Evolutionary conservation across 2,888 invertebrate genomes (phyloP).

Genomic region (Hoplodrina blanda): DNA sequence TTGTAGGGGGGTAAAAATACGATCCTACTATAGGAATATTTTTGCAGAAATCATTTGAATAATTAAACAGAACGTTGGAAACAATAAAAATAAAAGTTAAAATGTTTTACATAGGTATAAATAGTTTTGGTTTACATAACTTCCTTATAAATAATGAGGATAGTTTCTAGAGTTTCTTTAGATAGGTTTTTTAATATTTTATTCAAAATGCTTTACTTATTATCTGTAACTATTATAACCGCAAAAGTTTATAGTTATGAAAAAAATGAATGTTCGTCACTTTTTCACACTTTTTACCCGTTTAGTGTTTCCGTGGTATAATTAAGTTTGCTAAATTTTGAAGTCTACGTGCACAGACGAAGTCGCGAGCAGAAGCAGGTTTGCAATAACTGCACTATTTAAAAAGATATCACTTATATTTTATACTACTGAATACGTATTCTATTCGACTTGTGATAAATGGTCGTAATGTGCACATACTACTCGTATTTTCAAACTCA

Average conservation of each 20-base stretch:
- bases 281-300: too few species aligned
- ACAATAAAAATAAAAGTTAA: background rate
- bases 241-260: too few species aligned
- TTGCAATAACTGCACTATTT: too few species aligned
- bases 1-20: constrained; percentile 26
- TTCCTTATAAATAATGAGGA: background rate
- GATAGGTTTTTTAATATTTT: constrained; percentile 13
- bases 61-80: constrained; percentile 12
- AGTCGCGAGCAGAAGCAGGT: too few species aligned
- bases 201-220: background rate
- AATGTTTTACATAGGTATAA: background rate
- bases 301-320: too few species aligned
- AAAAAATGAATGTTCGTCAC: too few species aligned
- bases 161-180: background rate
- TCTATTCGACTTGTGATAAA: constrained; percentile 16
- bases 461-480: constrained; percentile 2
- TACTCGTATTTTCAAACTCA: constrained; percentile 38
- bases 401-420: background rate
- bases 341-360: too few species aligned
- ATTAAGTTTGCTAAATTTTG: too few species aligned
- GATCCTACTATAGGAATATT: constrained; percentile 21
- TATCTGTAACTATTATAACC: background rate
- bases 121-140: background rate
- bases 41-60: constrained; percentile 35
- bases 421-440: background rate